phyloP scores from a whole-genome alignment of 2,113 vertebrate species.

The Catharus bicknelli region DNA sequence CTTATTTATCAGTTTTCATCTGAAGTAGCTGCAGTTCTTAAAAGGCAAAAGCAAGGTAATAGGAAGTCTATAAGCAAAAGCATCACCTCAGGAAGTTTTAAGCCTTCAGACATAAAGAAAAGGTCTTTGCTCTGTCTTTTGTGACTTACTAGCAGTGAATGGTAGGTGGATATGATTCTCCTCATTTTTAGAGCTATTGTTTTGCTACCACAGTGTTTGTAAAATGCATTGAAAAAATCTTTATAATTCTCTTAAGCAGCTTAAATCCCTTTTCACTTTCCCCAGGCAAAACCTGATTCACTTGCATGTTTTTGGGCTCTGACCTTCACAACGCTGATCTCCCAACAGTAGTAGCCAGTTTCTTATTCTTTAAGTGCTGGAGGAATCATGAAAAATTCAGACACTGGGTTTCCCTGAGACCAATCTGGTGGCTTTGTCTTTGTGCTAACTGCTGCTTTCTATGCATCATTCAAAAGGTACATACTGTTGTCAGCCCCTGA shows the following conservation, averaged over 20 bases:
- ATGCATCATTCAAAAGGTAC: conserved; percentile 87
- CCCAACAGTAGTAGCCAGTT: conserved; percentile 84
- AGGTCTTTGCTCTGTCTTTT: conserved; percentile 58
- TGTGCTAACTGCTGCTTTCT: conserved; percentile 87
- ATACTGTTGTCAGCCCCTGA: conserved; percentile 83
- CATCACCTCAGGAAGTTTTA: conserved; percentile 50
- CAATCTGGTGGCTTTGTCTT: conserved; percentile 95
- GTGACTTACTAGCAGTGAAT: conserved; percentile 41
- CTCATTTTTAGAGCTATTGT: conserved; percentile 64
- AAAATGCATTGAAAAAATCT: conserved; percentile 67
- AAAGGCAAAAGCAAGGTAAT: conserved; percentile 21
- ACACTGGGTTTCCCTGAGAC: conserved; percentile 89
- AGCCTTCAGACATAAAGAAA: conserved; percentile 47
- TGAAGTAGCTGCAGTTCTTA: conserved; percentile 3
- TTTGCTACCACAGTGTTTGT: conserved; percentile 68
- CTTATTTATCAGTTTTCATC: background rate
- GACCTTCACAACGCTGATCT: conserved; percentile 83
- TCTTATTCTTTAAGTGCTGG: conserved; percentile 94
- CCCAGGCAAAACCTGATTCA: conserved; percentile 79
- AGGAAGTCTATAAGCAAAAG: background rate
- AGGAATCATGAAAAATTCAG: conserved; percentile 98
- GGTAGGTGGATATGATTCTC: conserved; percentile 28
- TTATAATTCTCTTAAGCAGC: conserved; percentile 76
- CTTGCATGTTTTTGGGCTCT: conserved; percentile 78
- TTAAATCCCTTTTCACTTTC: conserved; percentile 78